Percentiles rank a stretch among this genome's conserved stretches.
phyloP scores from a whole-genome alignment of 2,888 invertebrate genomes.

The Eupithecia abbreviata region DNA sequence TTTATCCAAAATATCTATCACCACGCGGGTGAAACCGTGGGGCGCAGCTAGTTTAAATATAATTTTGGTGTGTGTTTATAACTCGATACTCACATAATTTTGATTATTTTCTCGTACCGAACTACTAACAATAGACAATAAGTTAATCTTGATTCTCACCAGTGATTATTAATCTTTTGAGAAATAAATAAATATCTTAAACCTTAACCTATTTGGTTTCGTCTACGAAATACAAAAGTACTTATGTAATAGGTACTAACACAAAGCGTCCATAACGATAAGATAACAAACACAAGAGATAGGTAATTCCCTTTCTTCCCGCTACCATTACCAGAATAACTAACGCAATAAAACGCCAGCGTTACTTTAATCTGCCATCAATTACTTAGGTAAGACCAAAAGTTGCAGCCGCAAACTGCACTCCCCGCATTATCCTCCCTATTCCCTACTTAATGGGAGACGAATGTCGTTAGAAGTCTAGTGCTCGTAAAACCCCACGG shows the following conservation, averaged over 20 bases:
- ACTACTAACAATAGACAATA: too few relatives aligned
- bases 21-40: too few relatives aligned
- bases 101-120: too few relatives aligned
- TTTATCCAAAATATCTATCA: too few relatives aligned
- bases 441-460: constrained; percentile 78
- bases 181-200: too few relatives aligned
- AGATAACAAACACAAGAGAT: neutral
- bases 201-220: neutral
- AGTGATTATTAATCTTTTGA: too few relatives aligned
- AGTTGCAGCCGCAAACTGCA: constrained; percentile 75
- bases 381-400: constrained; percentile 65
- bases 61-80: too few relatives aligned
- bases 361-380: constrained; percentile 65
- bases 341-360: constrained; percentile 47
- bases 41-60: too few relatives aligned
- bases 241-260: neutral
- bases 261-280: neutral
- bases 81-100: too few relatives aligned
- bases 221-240: neutral
- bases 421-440: constrained; percentile 74
- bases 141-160: too few relatives aligned
- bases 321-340: constrained; percentile 39
- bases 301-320: constrained; percentile 5
- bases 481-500: constrained; percentile 74
- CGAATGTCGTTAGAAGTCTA: constrained; percentile 79